Base-by-base conservation (phyloP, 1,140 invertebrate species). In the Tetramorium parvispinum region DNA sequence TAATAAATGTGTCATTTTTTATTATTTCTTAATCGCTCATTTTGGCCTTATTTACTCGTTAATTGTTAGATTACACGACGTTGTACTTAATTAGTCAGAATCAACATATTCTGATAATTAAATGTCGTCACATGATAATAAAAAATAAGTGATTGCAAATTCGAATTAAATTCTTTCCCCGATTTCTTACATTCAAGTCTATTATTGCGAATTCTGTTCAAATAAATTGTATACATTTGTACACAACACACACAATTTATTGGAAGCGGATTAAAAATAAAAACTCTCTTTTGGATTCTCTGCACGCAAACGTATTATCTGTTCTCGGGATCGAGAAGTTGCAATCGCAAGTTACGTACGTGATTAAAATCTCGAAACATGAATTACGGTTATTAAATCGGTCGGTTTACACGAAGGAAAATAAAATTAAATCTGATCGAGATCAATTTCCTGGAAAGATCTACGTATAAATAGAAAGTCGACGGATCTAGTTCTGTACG, bases 321-420 rank as follows among this genome's bases (percentile, higher is more conserved):
- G 40, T 27, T 63, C 37, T 76, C 40, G 5, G 24, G 3, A 46
- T 78, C 57, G 32, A 65, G 43, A 78, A 55, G 24, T 49, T 75
- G 32, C 51, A 16, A 49, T 46, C 21, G 43, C 66, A n/a, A 53
- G 49, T 24, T 40, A 75, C 27, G 18, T 27, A 32, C 76, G 43
- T 27, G 43, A 78, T 65, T 49, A 78, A 65, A 65, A 46, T 78
- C 59, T 32, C 43, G 18, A 63, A 46, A 78, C 59, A 24, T 8
- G 43, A 32, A 78, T 63, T 43, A 59, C 55, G 11, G 37, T 76
- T 76, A 49, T 63, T 49, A 78, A 78, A 65, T 49, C 40, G 24
- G 40, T 46, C 40, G 3, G 59, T 78, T 78, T 32, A 21, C 18
- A 37, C 18, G 13, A 63, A 37, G 10, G 13, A 8, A 46, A 43